Evolutionary conservation across 2,797 vertebrate genomes (phyloP).

Genomic region (Semaprochilodus insignis): DNA sequence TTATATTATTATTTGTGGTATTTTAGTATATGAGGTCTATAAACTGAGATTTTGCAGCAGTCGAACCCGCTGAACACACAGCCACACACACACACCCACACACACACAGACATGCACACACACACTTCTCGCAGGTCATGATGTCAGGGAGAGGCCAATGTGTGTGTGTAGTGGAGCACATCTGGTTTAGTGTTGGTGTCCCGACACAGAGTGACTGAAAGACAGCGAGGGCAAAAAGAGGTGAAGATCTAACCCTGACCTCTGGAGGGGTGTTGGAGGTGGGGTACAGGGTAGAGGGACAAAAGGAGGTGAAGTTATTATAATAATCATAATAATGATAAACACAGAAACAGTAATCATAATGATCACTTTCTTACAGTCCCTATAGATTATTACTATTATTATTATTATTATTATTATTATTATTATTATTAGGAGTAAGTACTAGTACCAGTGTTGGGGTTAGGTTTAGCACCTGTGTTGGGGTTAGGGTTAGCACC

Average conservation of each 20-base stretch:
- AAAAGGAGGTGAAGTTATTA: neutral
- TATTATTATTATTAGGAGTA: too few relatives aligned
- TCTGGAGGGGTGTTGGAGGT: neutral
- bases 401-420: too few relatives aligned
- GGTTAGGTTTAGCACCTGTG: too few relatives aligned
- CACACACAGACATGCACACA: neutral
- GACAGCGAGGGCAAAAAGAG: constrained; percentile 56
- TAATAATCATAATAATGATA: too few relatives aligned
- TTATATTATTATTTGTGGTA: too few relatives aligned
- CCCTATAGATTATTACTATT: too few relatives aligned
- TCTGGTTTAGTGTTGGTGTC: constrained; percentile 59
- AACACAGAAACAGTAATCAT: neutral
- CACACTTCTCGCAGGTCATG: constrained; percentile 42
- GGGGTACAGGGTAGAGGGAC: neutral
- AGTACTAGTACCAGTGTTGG: too few relatives aligned
- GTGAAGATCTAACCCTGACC: constrained; percentile 49
- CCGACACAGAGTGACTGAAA: constrained; percentile 48
- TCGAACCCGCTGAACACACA: neutral
- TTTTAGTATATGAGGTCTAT: too few relatives aligned
- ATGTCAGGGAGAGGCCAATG: constrained; percentile 29
- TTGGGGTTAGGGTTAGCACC: too few relatives aligned
- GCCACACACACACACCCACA: neutral
- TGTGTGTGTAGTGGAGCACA: constrained; percentile 54
- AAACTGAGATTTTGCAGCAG: neutral
- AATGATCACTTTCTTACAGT: too few relatives aligned